phyloP scores from a whole-genome alignment of 37 sponge, comb jelly and placozoan genomes.

The Lycopodina hypogea region DNA sequence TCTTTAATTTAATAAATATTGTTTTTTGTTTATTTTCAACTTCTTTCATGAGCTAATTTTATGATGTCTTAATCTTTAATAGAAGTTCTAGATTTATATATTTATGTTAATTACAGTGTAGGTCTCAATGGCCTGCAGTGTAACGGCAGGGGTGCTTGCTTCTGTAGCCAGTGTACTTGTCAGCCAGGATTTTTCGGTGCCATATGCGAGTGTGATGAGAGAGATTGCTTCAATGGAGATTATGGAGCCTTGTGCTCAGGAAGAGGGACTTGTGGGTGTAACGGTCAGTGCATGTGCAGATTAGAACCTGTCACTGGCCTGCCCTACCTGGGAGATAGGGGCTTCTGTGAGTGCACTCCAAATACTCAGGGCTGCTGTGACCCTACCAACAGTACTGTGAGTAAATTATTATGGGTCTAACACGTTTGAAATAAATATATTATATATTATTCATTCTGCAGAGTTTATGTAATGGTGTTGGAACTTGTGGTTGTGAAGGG shows the following conservation, averaged over 20 bases:
- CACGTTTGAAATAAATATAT: no score
- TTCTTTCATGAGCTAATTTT: no score
- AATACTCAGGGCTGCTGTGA: conserved; percentile 25
- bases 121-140: not conserved
- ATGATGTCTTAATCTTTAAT: no score
- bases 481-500: conserved; percentile 12
- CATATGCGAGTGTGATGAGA: conserved; percentile 53
- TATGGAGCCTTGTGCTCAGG: not conserved
- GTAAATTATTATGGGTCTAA: not conserved
- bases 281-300: conserved; percentile 18
- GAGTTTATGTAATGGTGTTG: conserved; percentile 6
- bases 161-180: conserved; percentile 62
- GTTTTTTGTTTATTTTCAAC: no score
- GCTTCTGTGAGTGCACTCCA: conserved; percentile 45
- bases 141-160: conserved; percentile 41
- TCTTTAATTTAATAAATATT: no score
- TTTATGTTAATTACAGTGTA: not conserved
- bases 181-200: conserved; percentile 37
- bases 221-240: not conserved
- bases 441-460: not conserved
- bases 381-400: conserved; percentile 12
- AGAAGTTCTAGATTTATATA: not conserved
- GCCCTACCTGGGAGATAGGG: not conserved
- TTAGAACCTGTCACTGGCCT: conserved; percentile 8
- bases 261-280: conserved; percentile 6